Conservation (phyloP, 2,888 invertebrate genomes). For the Aporophyla lueneburgensis region DNA sequence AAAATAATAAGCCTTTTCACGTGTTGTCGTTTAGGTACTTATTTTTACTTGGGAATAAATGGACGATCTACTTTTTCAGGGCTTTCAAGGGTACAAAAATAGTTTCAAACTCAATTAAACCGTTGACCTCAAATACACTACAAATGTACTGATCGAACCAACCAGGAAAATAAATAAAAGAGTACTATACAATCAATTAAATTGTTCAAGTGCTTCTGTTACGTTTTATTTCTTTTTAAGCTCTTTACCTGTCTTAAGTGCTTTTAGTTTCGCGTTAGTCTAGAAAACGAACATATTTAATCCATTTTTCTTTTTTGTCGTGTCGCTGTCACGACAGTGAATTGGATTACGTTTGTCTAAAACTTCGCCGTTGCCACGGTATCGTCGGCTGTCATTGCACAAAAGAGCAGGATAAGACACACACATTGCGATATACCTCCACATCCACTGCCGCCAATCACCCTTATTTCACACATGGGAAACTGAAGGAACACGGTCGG, state of each 20-base stretch:
- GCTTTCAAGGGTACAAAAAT: background rate
- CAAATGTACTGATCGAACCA: background rate
- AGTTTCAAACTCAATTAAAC: conserved; percentile 14
- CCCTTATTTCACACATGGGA: conserved; percentile 17
- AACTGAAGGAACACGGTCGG: no score
- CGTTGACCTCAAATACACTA: conserved; percentile 7
- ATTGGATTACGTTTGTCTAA: background rate
- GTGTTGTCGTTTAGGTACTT: background rate
- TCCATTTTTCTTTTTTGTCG: background rate
- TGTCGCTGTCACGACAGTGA: background rate
- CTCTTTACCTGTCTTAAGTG: conserved; percentile 23
- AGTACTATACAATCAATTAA: conserved; percentile 44
- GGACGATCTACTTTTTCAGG: background rate
- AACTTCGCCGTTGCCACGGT: no score
- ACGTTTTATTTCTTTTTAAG: conserved; percentile 46
- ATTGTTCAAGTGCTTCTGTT: conserved; percentile 30
- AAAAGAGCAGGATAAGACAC: background rate
- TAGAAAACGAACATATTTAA: conserved; percentile 9
- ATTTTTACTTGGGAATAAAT: background rate
- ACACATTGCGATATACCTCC: no score
- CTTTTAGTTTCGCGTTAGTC: conserved; percentile 19
- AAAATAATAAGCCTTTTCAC: background rate
- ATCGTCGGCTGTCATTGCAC: no score
- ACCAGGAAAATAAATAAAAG: conserved; percentile 26
- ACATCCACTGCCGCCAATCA: no score